phyloP scores from a whole-genome alignment of 2,797 vertebrate species.

The Pangasius larnaudii region DNA sequence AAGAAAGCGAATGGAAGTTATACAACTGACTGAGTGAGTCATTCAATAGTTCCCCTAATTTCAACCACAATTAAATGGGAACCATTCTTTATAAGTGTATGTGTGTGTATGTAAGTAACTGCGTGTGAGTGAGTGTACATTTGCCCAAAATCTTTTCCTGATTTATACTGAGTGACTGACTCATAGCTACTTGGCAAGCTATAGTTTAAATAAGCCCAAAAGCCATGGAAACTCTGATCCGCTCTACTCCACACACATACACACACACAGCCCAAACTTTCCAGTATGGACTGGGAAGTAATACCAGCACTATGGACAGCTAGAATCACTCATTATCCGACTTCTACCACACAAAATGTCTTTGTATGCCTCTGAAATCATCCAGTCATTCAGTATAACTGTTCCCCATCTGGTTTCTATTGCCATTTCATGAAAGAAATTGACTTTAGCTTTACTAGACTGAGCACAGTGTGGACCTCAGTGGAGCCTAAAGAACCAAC shows the following conservation, averaged over 20 bases:
- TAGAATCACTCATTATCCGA: constrained; percentile 61
- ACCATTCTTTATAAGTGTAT: constrained; percentile 16
- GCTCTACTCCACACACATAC: constrained; percentile 44
- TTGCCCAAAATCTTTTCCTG: constrained; percentile 65
- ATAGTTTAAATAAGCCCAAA: constrained; percentile 49
- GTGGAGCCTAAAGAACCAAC: neutral
- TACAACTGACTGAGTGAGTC: constrained; percentile 54
- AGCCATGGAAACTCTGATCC: constrained; percentile 72
- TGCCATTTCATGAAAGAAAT: constrained; percentile 18
- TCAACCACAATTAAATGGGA: constrained; percentile 50
- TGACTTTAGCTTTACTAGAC: neutral
- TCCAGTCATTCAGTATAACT: constrained; percentile 38
- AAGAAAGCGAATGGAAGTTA: constrained; percentile 44
- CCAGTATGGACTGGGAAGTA: constrained; percentile 56
- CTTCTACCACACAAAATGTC: constrained; percentile 54
- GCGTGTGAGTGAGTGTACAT: neutral
- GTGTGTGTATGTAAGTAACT: neutral
- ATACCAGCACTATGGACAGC: constrained; percentile 57
- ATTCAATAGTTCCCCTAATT: constrained; percentile 39
- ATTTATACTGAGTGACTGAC: constrained; percentile 68
- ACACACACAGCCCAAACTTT: constrained; percentile 37
- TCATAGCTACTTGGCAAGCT: constrained; percentile 66
- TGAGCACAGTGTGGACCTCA: neutral
- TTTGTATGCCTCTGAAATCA: constrained; percentile 47
- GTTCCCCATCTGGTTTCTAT: constrained; percentile 66